A percentile compares a stretch with the other conserved stretches of the same genome.
These are phyloP conservation scores for Caenorhabditis sulstoni DNA, from an alignment of 2,888 invertebrate species.

Conservation along the genomic window DNA sequence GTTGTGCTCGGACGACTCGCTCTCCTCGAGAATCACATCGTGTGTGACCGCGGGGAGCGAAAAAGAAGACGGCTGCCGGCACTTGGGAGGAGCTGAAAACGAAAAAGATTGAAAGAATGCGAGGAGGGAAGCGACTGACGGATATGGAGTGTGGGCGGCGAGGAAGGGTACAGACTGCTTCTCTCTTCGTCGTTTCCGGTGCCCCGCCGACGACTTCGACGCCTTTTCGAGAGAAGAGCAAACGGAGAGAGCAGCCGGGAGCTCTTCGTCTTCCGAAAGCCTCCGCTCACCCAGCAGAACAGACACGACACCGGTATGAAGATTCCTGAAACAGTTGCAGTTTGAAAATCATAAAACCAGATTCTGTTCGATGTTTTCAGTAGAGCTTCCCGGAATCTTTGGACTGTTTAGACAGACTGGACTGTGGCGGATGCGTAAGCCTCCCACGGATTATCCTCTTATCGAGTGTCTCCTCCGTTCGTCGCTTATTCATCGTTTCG, in stretches of 20 bases:
- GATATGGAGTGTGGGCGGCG: constrained; percentile 53
- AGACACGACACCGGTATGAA: constrained; percentile 55
- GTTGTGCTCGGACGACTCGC: constrained; percentile 50
- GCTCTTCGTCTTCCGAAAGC: constrained; percentile 29
- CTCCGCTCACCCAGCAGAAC: constrained; percentile 51
- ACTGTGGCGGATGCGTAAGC: no score
- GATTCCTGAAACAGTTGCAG: constrained; percentile 33
- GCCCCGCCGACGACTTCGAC: constrained; percentile 34
- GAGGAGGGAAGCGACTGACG: constrained; percentile 26
- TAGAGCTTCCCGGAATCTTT: no score
- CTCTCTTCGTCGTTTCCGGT: constrained; percentile 53
- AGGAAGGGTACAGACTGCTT: constrained; percentile 55
- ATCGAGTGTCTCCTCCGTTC: constrained; percentile 6
- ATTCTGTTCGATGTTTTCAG: no score
- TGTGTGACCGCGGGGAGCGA: constrained; percentile 54
- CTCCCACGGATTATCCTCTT: constrained; percentile 36
- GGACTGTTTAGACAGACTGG: no score
- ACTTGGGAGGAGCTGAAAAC: constrained; percentile 38
- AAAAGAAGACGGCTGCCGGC: constrained; percentile 21
- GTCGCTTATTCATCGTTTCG: constrained; percentile 42
- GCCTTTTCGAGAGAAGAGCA: constrained; percentile 25
- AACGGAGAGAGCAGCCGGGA: constrained; percentile 27
- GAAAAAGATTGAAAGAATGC: no score
- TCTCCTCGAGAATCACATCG: constrained; percentile 49
- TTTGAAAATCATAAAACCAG: no score